Evolutionary conservation across 2,113 vertebrate species (phyloP), one percentile per base, ranked within the genome.

Genomic region (Aphyosemion australe): DNA sequence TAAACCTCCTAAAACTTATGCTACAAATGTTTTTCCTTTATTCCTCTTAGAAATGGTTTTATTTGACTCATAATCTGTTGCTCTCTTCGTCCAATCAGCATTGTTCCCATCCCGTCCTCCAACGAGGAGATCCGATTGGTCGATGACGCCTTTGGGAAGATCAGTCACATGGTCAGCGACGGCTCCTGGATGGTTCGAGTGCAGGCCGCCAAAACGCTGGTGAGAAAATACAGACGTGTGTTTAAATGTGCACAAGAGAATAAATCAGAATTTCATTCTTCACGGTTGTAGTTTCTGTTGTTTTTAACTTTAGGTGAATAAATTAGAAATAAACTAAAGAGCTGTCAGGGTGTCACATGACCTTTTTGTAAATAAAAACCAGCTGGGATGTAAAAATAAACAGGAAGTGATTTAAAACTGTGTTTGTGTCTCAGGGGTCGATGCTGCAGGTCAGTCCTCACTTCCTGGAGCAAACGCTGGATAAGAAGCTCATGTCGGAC

Each of bases 401-500:
- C 26, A 26, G 26, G 26, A 26, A 26, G 26, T 26, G 26, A 5
- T 26, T 26, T 26, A 4, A 26, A 1, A 26, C 26, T 26, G 26
- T 5, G 3, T 26, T 18, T 8, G 8, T 52, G 31, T 51, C 1
- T 49, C 67, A 99, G 97, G 97, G 97, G 4, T 97, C 96, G 0
- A 99, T 99, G 95, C 93, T 93, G 72, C 96, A 98, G 91, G 97
- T 99, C 53, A 99, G 97, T 76, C 95, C 94, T 65, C 96, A 99
- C 80, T 99, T 99, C 76, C 90, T 99, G 89, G 97, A 99, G 82
- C 97, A 99, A 87, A 99, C 97, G 0, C 83, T 99, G 69, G 97
- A 99, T 78, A 99, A 99, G 94, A 99, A 99, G 83, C 94, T 99
- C 63, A 99, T 99, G 97, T 99, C 97, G 1, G 96, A 99, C 79